Percentiles rank a stretch among this genome's conserved stretches.
phyloP scores from a whole-genome alignment of 2,113 vertebrate species.

The Prunella fulvescens region DNA sequence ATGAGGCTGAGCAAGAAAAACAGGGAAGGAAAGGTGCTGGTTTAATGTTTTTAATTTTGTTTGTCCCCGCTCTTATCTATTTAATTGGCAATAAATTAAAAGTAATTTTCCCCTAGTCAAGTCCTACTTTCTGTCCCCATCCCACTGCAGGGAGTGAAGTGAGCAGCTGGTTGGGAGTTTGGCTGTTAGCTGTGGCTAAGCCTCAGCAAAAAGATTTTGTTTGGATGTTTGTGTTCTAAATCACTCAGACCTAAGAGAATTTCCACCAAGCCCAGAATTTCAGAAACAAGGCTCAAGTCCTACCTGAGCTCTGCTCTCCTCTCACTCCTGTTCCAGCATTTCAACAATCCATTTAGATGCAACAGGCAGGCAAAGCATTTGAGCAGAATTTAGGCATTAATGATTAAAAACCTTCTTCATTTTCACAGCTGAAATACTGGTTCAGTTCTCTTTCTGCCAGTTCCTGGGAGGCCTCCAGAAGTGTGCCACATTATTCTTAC shows the following conservation, averaged over 20 bases:
- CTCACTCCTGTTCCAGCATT: not conserved
- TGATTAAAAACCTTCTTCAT: not conserved
- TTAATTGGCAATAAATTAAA: not conserved
- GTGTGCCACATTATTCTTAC: not conserved
- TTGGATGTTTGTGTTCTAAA: not conserved
- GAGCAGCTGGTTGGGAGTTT: not conserved
- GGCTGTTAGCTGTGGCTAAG: not conserved
- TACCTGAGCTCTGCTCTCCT: not conserved
- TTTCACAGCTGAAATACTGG: not conserved
- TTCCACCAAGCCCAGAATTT: not conserved
- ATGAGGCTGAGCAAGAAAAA: not conserved
- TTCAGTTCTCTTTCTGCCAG: not conserved
- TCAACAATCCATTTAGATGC: not conserved
- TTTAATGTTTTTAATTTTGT: not conserved
- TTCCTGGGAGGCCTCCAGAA: not conserved
- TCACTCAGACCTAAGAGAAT: not conserved
- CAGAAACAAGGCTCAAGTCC: not conserved
- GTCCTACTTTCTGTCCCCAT: not conserved
- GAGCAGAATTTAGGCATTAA: not conserved
- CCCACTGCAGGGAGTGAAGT: not conserved
- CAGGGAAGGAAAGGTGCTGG: not conserved
- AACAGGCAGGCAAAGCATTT: not conserved
- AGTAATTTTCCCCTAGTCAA: not conserved
- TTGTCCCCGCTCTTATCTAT: not conserved
- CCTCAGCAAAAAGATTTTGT: not conserved